Evolutionary conservation across 1,140 invertebrate genomes (phyloP).

Genomic region (Brachionus angularis): DNA sequence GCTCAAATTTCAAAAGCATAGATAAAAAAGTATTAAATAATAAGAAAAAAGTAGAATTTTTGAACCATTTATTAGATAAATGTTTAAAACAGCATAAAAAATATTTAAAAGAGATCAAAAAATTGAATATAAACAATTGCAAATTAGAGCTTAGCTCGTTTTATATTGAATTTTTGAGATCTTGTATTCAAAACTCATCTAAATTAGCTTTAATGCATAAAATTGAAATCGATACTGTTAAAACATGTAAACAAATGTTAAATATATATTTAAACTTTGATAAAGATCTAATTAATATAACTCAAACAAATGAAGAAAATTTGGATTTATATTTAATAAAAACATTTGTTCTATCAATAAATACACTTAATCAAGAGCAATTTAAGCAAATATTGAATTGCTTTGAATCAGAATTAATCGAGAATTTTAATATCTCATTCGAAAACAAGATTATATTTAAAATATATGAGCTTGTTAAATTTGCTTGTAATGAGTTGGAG

Average conservation of each 20-base stretch:
- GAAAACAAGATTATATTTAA: background rate
- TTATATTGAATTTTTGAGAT: constrained; percentile 15
- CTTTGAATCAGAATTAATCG: background rate
- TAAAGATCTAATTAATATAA: background rate
- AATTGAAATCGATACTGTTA: background rate
- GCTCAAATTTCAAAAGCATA: too few species aligned
- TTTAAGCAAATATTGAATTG: constrained; percentile 5
- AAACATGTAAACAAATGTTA: background rate
- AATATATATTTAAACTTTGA: background rate
- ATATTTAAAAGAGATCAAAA: background rate
- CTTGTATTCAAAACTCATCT: background rate
- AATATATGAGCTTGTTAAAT: constrained; percentile 9
- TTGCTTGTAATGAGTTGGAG: background rate
- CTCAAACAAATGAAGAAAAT: background rate
- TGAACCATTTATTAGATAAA: background rate
- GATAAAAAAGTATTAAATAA: background rate
- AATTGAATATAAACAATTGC: background rate
- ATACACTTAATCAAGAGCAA: background rate
- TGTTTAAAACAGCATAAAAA: constrained; percentile 5
- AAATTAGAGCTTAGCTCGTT: background rate
- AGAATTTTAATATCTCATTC: background rate
- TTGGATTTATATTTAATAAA: background rate
- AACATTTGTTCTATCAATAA: constrained; percentile 6
- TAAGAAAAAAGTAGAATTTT: constrained; percentile 5
- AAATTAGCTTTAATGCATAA: background rate